Percentiles rank a stretch among this genome's conserved stretches.
Evolutionary conservation across 2,888 invertebrate genomes (phyloP).

Genomic region (Hermaeophaga mercurialis): DNA sequence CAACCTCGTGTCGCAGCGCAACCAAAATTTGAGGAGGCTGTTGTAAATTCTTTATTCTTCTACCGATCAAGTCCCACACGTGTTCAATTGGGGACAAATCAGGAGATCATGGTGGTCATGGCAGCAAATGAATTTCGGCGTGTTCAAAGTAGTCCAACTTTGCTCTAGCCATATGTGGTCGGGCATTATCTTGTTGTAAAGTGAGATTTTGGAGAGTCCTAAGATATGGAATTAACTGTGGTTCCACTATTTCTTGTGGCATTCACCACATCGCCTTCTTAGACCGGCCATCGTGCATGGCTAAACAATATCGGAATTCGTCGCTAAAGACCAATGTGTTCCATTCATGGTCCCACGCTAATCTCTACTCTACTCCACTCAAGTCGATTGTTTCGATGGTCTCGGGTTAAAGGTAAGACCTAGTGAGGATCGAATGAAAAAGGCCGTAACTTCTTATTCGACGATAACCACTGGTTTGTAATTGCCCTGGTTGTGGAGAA

Average conservation of each 20-base stretch:
- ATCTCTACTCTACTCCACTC: neutral
- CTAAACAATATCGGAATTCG: no score
- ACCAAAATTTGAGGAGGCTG: no score
- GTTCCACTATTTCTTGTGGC: neutral
- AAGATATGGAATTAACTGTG: neutral
- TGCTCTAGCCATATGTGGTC: neutral
- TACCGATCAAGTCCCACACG: no score
- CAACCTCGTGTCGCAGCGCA: no score
- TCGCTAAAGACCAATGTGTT: no score
- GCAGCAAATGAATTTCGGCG: neutral
- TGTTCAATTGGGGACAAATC: no score
- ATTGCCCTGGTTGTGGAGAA: no score
- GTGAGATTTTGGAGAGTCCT: neutral
- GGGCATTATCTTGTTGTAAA: neutral
- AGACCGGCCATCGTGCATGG: neutral
- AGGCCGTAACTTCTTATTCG: neutral
- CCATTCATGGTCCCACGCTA: neutral
- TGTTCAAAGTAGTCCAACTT: no score
- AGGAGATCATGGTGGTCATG: neutral
- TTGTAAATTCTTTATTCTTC: no score
- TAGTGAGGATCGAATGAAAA: neutral
- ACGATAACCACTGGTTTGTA: neutral
- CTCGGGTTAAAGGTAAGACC: no score
- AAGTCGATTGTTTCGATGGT: neutral
- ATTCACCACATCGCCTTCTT: slow-evolving; percentile 1